A percentile compares a stretch with the other conserved stretches of the same genome.
Evolutionary conservation across 2,113 vertebrate genomes (phyloP).

Genomic region (Mus musculus): DNA sequence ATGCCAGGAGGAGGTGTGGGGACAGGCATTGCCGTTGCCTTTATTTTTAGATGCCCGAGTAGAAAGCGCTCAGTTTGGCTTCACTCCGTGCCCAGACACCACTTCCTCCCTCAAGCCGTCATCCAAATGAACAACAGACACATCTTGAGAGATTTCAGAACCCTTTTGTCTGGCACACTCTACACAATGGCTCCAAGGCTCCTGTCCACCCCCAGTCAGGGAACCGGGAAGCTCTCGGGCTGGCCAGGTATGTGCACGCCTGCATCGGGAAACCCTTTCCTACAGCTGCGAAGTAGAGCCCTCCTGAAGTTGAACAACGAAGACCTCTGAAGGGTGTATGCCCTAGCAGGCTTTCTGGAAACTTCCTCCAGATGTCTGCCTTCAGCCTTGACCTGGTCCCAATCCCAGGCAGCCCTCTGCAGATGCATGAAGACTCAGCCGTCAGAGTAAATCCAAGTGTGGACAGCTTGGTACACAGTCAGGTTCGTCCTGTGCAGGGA

Average conservation of each 20-base stretch:
- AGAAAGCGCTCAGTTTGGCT: constrained; percentile 33
- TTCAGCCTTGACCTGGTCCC: background rate
- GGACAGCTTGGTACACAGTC: background rate
- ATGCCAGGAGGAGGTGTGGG: background rate
- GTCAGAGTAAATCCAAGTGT: background rate
- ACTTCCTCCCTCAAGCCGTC: constrained; percentile 9
- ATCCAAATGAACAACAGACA: constrained; percentile 51
- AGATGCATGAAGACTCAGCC: background rate
- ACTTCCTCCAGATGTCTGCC: background rate
- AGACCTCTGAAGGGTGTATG: background rate
- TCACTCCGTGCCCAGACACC: constrained; percentile 24
- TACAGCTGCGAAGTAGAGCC: background rate
- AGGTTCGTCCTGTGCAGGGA: background rate
- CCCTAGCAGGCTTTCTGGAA: background rate
- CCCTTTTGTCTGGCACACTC: constrained; percentile 47
- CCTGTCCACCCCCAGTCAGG: background rate
- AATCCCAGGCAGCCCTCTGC: background rate
- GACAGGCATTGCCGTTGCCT: rapidly evolving
- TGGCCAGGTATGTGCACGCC: background rate
- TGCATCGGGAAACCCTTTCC: background rate
- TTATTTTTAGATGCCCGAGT: constrained; percentile 59
- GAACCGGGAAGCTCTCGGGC: background rate
- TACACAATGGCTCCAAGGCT: constrained; percentile 22
- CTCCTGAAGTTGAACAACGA: background rate
- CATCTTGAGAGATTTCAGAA: constrained; percentile 16